phyloP scores from a whole-genome alignment of 2,888 invertebrate genomes.

The Pteria penguin region DNA sequence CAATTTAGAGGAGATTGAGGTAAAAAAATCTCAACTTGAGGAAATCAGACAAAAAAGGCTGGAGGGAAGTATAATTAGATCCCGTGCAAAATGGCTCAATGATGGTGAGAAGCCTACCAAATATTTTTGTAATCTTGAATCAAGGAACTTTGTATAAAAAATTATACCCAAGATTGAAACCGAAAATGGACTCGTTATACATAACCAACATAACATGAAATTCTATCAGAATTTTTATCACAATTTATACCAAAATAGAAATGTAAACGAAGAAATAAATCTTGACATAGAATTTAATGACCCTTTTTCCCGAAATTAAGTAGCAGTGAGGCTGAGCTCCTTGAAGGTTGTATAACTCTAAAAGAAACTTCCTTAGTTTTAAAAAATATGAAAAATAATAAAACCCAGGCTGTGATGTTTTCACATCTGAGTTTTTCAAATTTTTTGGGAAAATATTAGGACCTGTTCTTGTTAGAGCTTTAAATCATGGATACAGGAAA shows the following conservation, averaged over 20 bases:
- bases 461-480: neutral
- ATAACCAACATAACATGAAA: no score
- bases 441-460: neutral
- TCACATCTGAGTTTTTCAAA: neutral
- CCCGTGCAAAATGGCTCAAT: neutral
- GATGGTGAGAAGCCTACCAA: no score
- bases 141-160: neutral
- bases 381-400: neutral
- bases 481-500: neutral
- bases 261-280: no score
- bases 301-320: no score
- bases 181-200: neutral
- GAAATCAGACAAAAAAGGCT: neutral
- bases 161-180: neutral
- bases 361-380: no score
- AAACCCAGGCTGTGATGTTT: slow-evolving; percentile 1
- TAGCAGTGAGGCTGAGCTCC: no score
- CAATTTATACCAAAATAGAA: no score
- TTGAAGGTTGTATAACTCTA: no score
- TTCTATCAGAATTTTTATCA: no score
- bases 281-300: no score
- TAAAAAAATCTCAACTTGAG: neutral
- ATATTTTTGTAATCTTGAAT: no score
- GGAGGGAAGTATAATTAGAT: neutral
- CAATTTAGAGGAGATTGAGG: neutral